These are phyloP conservation scores for Lamellibrachia satsuma DNA, from an alignment of 2,888 invertebrate genomes.

Conservation along the genomic window DNA sequence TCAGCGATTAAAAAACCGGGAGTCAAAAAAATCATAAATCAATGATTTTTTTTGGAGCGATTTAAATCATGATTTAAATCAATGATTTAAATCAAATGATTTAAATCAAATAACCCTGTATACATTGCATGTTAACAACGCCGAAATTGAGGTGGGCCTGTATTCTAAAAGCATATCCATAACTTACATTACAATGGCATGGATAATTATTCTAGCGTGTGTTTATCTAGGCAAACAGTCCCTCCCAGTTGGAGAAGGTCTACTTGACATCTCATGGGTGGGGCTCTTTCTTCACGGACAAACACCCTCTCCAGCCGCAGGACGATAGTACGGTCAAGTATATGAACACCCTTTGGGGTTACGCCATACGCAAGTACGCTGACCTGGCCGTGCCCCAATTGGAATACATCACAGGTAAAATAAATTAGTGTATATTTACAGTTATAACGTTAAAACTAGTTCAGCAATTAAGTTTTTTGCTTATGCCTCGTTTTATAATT, in stretches of 20 bases:
- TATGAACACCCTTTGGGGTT: constrained; percentile 73
- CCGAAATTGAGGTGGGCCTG: no score
- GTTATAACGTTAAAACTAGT: neutral
- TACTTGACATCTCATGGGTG: constrained; percentile 72
- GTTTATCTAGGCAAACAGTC: constrained; percentile 18
- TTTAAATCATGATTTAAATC: no score
- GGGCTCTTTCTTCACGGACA: constrained; percentile 75
- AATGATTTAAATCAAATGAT: no score
- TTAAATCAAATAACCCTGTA: no score
- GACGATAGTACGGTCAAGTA: constrained; percentile 27
- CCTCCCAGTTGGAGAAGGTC: constrained; percentile 46
- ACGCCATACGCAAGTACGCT: constrained; percentile 73
- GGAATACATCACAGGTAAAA: constrained; percentile 65
- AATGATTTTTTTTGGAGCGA: no score
- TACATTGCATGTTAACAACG: no score
- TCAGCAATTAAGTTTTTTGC: no score
- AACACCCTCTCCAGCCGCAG: constrained; percentile 37
- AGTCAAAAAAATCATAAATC: no score
- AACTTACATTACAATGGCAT: no score
- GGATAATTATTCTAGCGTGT: neutral
- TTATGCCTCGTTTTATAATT: no score
- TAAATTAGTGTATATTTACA: neutral
- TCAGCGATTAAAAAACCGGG: no score
- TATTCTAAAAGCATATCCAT: no score
- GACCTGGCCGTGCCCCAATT: constrained; percentile 76